Base-by-base conservation (phyloP, 2,888 invertebrate species). In the Calephelis perditalis region DNA sequence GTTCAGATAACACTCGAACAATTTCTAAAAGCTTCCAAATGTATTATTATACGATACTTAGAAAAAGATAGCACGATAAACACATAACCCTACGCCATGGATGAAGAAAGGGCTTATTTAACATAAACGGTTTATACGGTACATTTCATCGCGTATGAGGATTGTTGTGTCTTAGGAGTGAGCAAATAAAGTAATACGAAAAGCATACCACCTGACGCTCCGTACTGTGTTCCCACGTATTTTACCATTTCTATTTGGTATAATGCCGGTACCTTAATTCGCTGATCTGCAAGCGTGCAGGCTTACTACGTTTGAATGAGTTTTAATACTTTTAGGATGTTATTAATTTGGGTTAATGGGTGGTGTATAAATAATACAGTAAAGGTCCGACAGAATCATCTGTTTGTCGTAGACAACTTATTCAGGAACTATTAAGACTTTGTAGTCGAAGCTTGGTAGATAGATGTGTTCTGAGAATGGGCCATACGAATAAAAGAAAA, bases 41-140 rank as follows among this genome's bases (percentile, higher is more conserved):
- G 15, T 43, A 12, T 58, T 43, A n/a, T 43, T 26, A 58, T 63
- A 65, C 58, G 63, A 58, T 47, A 65, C 63, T 65, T 65, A 63
- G 60, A 62, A 57, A 61, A 66, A 62, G 60, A 58, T 62, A 65
- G 64, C 63, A 67, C 64, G 66, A 67, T 67, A 68, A 68, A 73
- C 73, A 71, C 73, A 77, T 77, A 77, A 76, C 74, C 78, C 73
- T 71, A 71, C 71, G 64, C 71, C 73, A 68, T 69, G 76, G 75
- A 81, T 82, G 76, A 82, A 81, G 82, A 78, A 83, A 81, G 78
- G 75, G 79, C 77, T 85, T 82, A 82, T 80, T 81, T 77, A 69
- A 73, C 72, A 69, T 73, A 74, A 76, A 70, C 73, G 73, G 58
- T 73, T 68, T 70, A 73, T 70, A 74, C 69, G 73, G 73, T 72